Conservation (phyloP, 2,797 vertebrate genomes). For the Sparus aurata region DNA sequence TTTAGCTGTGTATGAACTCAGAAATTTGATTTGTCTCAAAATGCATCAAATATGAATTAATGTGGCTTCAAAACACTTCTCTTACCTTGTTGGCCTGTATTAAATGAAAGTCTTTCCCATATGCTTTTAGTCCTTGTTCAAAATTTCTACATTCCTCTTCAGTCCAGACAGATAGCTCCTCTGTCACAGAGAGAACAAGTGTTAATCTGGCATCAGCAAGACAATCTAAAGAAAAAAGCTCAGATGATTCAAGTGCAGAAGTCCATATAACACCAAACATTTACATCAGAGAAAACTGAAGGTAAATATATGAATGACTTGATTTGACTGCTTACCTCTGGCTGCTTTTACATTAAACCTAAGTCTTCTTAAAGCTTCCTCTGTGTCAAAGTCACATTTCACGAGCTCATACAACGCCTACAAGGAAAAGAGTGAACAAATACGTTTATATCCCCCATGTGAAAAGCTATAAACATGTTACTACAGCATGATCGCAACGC, state of each 20-base stretch:
- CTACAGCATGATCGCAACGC: neutral
- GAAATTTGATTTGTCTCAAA: slow-evolving; percentile 61
- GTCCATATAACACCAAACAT: neutral
- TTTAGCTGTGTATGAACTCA: neutral
- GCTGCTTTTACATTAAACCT: slow-evolving; percentile 96
- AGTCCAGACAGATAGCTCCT: slow-evolving; percentile 96
- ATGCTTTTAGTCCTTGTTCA: slow-evolving; percentile 95
- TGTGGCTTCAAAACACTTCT: neutral
- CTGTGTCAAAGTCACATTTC: slow-evolving; percentile 96
- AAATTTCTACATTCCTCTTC: slow-evolving; percentile 98
- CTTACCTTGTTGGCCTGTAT: slow-evolving; percentile 98
- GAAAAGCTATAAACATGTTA: neutral
- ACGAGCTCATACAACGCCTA: slow-evolving; percentile 97
- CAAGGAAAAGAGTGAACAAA: slow-evolving; percentile 18
- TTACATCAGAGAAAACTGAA: neutral
- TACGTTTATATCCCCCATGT: neutral
- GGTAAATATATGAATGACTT: neutral
- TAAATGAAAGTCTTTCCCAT: slow-evolving; percentile 97
- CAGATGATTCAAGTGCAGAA: neutral
- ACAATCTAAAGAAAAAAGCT: neutral
- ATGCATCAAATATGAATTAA: slow-evolving; percentile 47
- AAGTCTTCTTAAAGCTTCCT: slow-evolving; percentile 95
- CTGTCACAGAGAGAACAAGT: slow-evolving; percentile 77
- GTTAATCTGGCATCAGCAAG: slow-evolving; percentile 23
- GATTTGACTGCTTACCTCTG: slow-evolving; percentile 87